Percentiles rank a stretch among this genome's conserved stretches.
Conservation (phyloP, 2,797 vertebrate species). For the Apogon hyalosoma region DNA sequence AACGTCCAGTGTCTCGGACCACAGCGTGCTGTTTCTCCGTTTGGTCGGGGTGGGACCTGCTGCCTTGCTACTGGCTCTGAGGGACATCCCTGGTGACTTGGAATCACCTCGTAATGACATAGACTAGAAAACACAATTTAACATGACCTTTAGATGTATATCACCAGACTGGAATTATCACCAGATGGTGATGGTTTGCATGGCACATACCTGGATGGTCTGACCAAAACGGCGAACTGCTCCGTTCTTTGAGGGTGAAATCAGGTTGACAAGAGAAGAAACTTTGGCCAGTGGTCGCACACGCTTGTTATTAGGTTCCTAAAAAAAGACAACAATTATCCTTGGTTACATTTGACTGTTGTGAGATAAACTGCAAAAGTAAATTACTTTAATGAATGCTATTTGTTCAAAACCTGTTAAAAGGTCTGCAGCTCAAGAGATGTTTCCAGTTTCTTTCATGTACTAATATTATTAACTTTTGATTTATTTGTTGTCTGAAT, state of each 20-base stretch:
- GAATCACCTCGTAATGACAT: slow-evolving; percentile 91
- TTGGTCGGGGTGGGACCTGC: slow-evolving; percentile 92
- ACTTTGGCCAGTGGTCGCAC: slow-evolving; percentile 92
- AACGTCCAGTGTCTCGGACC: slow-evolving; percentile 94
- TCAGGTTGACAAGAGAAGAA: slow-evolving; percentile 96
- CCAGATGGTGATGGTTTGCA: not conserved
- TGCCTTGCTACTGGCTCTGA: slow-evolving; percentile 87
- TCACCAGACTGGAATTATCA: not conserved
- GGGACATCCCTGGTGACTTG: slow-evolving; percentile 89
- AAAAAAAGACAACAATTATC: slow-evolving; percentile 10
- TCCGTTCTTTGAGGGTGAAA: slow-evolving; percentile 96
- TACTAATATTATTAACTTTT: not conserved
- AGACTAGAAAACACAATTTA: slow-evolving; percentile 77
- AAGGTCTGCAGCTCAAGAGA: not conserved
- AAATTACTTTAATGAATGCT: not conserved
- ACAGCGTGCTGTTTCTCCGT: slow-evolving; percentile 92
- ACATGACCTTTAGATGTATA: not conserved
- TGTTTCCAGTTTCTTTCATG: not conserved
- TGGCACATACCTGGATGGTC: slow-evolving; percentile 89
- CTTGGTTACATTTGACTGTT: not conserved
- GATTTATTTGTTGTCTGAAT: no score
- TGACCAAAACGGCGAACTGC: slow-evolving; percentile 96
- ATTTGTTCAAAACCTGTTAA: not conserved
- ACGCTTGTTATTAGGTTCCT: slow-evolving; percentile 97
- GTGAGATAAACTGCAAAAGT: not conserved